Evolutionary conservation across 2,113 vertebrate genomes (phyloP), one percentile per base, ranked within the genome.

Genomic region (Pluvialis apricaria): DNA sequence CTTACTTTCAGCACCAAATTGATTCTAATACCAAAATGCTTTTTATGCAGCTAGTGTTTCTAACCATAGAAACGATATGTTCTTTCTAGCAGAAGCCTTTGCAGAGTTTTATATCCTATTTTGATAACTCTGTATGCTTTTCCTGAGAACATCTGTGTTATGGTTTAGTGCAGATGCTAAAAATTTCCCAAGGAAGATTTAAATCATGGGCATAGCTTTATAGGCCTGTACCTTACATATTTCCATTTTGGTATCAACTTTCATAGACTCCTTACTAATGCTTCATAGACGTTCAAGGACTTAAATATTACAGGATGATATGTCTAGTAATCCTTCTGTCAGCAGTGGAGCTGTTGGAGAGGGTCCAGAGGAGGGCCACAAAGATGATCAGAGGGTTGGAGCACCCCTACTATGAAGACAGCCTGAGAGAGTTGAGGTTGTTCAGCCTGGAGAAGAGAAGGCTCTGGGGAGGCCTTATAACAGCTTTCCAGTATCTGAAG

Each of bases 41-140:
- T 82, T 92, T 79, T 76, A 31, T 38, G 32, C 34, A 64, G 21
- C 32, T 66, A 4, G 9, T 42, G 24, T 81, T 89, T 82, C 69
- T 91, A 62, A 32, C 19, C 17, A 6, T 29, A 55, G 72, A 73
- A 52, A 32, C 0, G 0, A 4, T 57, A 52, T 20, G 9, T 82
- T 60, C 17, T 66, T 73, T 44, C 19, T 32, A 71, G 36, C n/a
- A 71, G 69, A 79, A 84, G 22, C 14, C 10, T 70, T 0, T 70
- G n/a, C 51, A 62, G 64, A 13, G 12, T 17, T 64, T 88, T 70
- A 6, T 90, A 34, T 73, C 21, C 11, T 76, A 2, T 70, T 93
- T 72, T 90, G 36, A 10, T 68, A 91, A 68, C 9, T 72, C 26
- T 44, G 1, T 38, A 10, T 76, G 28, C 51, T 86, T 81, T 86